Base-by-base conservation (phyloP, 2,888 invertebrate species). In the Hyppa rectilinea region DNA sequence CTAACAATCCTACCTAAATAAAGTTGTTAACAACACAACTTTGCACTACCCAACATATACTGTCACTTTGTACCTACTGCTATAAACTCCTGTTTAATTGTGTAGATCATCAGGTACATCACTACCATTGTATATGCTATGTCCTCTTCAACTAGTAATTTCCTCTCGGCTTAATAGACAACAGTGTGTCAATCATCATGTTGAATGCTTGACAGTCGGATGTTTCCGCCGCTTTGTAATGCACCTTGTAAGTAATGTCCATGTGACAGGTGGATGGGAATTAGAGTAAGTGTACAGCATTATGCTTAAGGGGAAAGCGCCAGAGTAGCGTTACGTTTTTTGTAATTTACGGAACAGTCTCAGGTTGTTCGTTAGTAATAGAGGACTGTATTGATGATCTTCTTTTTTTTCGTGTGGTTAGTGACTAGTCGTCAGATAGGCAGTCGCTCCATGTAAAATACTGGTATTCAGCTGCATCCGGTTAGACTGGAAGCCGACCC, bases 141-240 rank as follows among this genome's bases (percentile, higher is more conserved):
- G 38, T 76, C 26, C 38, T 49, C 47, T 49, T 45, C 63, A 67
- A 66, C 63, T 60, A 63, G 59, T 75, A 78, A 78, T 78, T 75
- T 80, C 76, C 78, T 67, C 52, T 50, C 29, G 29, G 56, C 17
- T 55, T n/a, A 31, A 59, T 34, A 29, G 53, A 80, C n/a, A 59
- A 50, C 56, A 38, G 38, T 40, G 64, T 69, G 78, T 75, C 80
- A 78, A 65, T 78, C 80, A 80, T 45, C 12, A 1, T 55, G 75
- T 43, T 71, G 66, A 60, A 65, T 79, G 53, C 65, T 59, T 47
- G 71, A 61, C 66, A 58, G 47, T 50, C 29, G 45, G 23, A 59
- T 50, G 80, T 63, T 75, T 80, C 76, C 78, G 80, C 0, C 23
- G 47, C 63, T 63, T 75, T 80, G 80, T 75, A 60, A 61, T 56